These are phyloP conservation scores for Heteromyza rotundicornis DNA, from an alignment of 2,888 invertebrate genomes.

Conservation along the genomic window DNA sequence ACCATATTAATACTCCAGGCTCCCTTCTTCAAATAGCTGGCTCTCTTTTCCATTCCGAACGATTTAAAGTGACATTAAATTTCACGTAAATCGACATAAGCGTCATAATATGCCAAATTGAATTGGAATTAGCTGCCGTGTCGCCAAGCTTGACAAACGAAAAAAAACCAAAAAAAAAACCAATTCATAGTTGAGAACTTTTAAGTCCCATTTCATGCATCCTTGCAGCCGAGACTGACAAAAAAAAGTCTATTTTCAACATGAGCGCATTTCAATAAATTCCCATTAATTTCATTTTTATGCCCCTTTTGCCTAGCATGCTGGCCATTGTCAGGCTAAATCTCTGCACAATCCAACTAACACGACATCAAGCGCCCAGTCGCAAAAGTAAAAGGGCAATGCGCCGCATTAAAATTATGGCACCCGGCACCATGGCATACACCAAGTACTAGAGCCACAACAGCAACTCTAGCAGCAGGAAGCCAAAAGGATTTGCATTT, in stretches of 20 bases:
- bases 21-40: no score
- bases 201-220: neutral
- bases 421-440: no score
- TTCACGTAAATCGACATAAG: slow-evolving; percentile 13
- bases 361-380: no score
- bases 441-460: neutral
- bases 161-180: no score
- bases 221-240: neutral
- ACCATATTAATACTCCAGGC: neutral
- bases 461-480: neutral
- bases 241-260: slow-evolving; percentile 25
- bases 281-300: slow-evolving; percentile 45
- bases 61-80: slow-evolving; percentile 13
- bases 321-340: no score
- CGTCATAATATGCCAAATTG: slow-evolving; percentile 20
- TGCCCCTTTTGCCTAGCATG: neutral
- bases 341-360: no score
- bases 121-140: slow-evolving; percentile 14
- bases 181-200: no score
- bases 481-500: neutral
- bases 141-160: neutral
- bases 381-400: neutral
- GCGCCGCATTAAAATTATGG: neutral
- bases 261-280: slow-evolving; percentile 40
- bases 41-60: neutral